These are phyloP conservation scores for Hiodon tergisus DNA, from an alignment of 2,113 vertebrate genomes.

Conservation along the genomic window DNA sequence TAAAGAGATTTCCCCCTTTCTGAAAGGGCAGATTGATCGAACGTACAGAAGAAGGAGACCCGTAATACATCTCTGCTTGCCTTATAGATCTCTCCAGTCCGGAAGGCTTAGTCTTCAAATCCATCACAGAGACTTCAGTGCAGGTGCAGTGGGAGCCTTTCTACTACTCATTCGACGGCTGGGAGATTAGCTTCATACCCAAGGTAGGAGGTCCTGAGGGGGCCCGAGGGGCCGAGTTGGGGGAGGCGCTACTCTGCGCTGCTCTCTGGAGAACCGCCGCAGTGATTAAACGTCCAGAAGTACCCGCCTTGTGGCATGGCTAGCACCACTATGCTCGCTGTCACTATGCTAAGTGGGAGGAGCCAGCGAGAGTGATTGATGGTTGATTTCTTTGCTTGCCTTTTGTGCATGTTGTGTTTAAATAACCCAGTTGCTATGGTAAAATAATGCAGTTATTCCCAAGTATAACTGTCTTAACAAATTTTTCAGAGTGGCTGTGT, in stretches of 20 bases:
- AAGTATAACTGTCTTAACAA: background rate
- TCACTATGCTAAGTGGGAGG: too few species aligned
- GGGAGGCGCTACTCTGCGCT: background rate
- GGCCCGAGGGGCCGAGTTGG: conserved; percentile 8
- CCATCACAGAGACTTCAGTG: conserved; percentile 86
- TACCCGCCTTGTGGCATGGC: too few species aligned
- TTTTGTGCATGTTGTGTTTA: too few species aligned
- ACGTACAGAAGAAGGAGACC: conserved; percentile 36
- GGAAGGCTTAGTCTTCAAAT: conserved; percentile 87
- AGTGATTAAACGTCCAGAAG: too few species aligned
- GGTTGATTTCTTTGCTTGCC: too few species aligned
- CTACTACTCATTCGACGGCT: conserved; percentile 87
- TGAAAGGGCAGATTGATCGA: conserved; percentile 47
- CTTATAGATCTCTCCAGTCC: conserved; percentile 87
- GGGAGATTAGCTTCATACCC: conserved; percentile 98
- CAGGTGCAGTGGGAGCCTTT: conserved; percentile 95
- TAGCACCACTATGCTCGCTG: too few species aligned
- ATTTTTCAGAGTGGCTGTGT: background rate
- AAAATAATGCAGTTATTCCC: too few species aligned
- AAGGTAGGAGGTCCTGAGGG: conserved; percentile 67
- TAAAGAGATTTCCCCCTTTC: conserved; percentile 19
- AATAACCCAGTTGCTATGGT: too few species aligned
- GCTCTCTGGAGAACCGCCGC: background rate
- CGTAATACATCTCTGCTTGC: conserved; percentile 53
- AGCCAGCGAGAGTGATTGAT: too few species aligned